Evolutionary conservation across 2,113 vertebrate species (phyloP).

Genomic region (Burhinus oedicnemus): DNA sequence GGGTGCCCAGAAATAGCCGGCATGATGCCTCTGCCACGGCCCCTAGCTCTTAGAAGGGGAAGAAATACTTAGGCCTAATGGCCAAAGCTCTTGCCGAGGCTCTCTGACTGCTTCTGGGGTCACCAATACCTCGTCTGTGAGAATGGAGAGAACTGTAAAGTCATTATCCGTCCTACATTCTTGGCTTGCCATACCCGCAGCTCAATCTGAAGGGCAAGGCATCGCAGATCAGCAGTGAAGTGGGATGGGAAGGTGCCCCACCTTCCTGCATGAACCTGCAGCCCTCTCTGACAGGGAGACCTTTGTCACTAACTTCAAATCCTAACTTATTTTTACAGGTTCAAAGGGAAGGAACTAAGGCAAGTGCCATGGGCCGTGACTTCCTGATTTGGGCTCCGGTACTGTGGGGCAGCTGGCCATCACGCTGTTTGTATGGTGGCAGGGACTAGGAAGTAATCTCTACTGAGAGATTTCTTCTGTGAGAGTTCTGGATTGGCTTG

Average conservation of each 20-base stretch:
- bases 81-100: neutral
- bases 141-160: neutral
- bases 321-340: neutral
- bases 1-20: constrained; percentile 62
- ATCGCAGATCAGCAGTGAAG: neutral
- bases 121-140: neutral
- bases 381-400: neutral
- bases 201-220: neutral
- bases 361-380: neutral
- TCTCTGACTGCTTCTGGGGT: neutral
- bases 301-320: neutral
- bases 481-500: too few relatives aligned
- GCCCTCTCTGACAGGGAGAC: neutral
- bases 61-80: neutral
- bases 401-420: too few relatives aligned
- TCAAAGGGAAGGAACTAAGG: constrained; percentile 1
- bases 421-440: too few relatives aligned
- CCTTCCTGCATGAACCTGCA: neutral
- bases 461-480: too few relatives aligned
- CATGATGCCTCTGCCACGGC: fast-evolving
- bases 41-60: neutral
- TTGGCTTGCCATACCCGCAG: neutral
- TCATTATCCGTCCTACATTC: fast-evolving
- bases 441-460: too few relatives aligned
- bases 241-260: neutral